Base-by-base conservation (phyloP, 1,140 invertebrate genomes). In the Cydia pomonella region DNA sequence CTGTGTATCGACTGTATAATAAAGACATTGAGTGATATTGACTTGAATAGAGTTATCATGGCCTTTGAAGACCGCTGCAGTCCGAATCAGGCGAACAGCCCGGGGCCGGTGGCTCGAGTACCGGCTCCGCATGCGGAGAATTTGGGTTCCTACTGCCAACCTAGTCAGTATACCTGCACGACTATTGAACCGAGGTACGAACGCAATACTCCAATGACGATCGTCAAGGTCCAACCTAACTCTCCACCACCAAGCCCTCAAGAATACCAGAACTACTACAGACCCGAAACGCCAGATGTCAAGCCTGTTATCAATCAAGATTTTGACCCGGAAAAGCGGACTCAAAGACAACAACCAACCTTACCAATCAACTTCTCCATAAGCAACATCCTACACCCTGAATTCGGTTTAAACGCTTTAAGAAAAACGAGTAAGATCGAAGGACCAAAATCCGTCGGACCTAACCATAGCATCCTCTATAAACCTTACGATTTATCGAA, bases 31-130 rank as follows among this genome's bases (percentile, higher is more conserved):
- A 44, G 38, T 75, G 41, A 12, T 72, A 47, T 69, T 66, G 76
- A 74, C 74, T 80, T 66, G 64, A 41, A 64, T 47, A 21, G n/a
- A 13, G 63, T 38, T 23, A 80, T 80, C 82, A 95, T 95, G 94
- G 94, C 94, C 75, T 94, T 94, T 73, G 94, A 95, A 92, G 94
- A 94, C 83, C 93, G 94, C 47, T 94, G 94, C 91, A 94, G 94
- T 88, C 94, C 94, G 77, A 94, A 93, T 81, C 93, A 94, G 88
- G 94, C 94, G 73, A 94, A 93, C 84, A 94, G 94, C 77, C 92
- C 92, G 1, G 92, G 91, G 1, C 92, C 92, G 0, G 86, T 92
- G 0, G 78, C 87, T 0, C 86, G 89, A 0, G 87, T 90, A 1
- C 92, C 92, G 1, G 85, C 87, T 0, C 87, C 92, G 0, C 86